Percentiles rank a stretch among this genome's conserved stretches.
Evolutionary conservation across 1,140 invertebrate species (phyloP).

Genomic region (Sycophaga agraensis): DNA sequence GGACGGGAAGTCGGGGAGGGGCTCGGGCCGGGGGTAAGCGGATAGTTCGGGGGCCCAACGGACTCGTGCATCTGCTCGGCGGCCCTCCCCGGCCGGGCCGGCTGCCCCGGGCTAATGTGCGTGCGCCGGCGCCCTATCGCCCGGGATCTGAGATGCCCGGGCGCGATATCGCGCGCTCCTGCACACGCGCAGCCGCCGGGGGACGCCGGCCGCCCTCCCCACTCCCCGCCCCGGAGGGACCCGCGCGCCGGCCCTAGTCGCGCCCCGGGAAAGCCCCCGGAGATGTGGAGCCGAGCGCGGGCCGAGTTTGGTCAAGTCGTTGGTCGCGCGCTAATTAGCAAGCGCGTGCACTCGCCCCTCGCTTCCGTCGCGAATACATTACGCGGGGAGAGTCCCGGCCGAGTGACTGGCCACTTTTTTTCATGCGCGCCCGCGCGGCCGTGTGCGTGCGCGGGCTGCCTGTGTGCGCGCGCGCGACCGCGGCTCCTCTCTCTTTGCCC

Average conservation of each 20-base stretch:
- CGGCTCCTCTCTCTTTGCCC: too few species aligned
- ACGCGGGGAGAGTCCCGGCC: constrained; percentile 12
- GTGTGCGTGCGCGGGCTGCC: neutral
- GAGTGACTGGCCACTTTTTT: neutral
- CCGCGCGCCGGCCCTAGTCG: too few species aligned
- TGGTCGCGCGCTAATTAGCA: constrained; percentile 47
- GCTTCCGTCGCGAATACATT: constrained; percentile 53
- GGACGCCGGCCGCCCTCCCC: too few species aligned
- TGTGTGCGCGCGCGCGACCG: neutral
- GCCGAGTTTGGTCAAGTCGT: constrained; percentile 20
- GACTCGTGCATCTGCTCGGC: constrained; percentile 51
- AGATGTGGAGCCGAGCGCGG: too few species aligned
- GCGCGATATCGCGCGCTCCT: constrained; percentile 47
- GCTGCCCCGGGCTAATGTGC: constrained; percentile 15
- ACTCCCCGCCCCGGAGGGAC: too few species aligned
- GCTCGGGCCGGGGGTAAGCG: neutral
- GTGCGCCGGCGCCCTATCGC: constrained; percentile 45
- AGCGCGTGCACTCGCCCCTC: constrained; percentile 39
- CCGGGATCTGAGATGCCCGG: constrained; percentile 51
- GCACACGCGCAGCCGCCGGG: constrained; percentile 27
- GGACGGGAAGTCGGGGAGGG: neutral
- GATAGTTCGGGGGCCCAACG: constrained; percentile 39
- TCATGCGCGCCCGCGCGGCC: neutral
- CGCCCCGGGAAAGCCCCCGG: too few species aligned
- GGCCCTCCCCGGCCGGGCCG: too few species aligned